Evolutionary conservation across 2,797 vertebrate species (phyloP), one percentile per base, ranked within the genome.

Genomic region (Columba guinea): DNA sequence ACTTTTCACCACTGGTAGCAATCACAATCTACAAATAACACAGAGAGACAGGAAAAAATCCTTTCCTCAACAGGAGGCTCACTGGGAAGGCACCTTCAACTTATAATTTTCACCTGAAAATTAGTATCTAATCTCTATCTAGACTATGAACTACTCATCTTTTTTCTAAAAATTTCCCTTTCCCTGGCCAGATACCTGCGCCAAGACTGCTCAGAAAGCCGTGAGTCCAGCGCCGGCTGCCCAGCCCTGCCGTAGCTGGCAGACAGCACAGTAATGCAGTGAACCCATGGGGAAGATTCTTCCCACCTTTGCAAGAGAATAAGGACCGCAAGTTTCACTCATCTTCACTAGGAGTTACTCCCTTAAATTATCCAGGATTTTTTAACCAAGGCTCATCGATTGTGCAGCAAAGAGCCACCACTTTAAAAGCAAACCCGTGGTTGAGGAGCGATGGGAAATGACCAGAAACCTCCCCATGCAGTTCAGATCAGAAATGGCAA

Each of bases 201-300:
- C 55, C 35, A 55, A 39, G 35, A 59, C 27, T 23, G 16, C 19
- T 34, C 60, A 28, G 49, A 62, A 34, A 49, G 37, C 20, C 52
- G 52, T 5, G 28, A 75, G 12, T 14, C 34, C 59, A 30, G 39
- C 5, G 22, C 28, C 5, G 0, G 0, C n/a, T 63, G 39, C 59
- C n/a, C 30, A 62, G 44, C 9, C 63, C 20, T 71, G 63, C 39
- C 23, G 62, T 7, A 19, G 37, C 21, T 34, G 37, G 48, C 10
- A 34, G 71, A 34, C 3, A 83, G 15, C 16, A 26, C 19, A 71
- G 2, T 17, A 20, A 26, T 3, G 6, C 27, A 68, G 16, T 0
- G 0, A 60, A 23, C 5, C 48, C 56, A 26, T 5, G 6, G 39
- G 34, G 51, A 74, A 64, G 13, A 32, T 16, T 65, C n/a, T 65